phyloP scores from a whole-genome alignment of 2,888 invertebrate genomes.

The Melanotus villosus region DNA sequence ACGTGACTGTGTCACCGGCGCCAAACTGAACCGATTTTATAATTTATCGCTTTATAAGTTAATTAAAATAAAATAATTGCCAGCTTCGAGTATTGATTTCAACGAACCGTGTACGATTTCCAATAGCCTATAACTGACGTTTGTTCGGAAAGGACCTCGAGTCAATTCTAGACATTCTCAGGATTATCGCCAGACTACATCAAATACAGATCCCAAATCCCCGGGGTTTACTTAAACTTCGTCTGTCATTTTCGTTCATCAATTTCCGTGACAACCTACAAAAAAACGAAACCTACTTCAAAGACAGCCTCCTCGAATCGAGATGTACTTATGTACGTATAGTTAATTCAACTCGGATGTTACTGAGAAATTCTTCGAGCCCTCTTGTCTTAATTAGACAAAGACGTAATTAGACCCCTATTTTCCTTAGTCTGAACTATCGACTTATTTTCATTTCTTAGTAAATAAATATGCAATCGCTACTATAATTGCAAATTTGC shows the following conservation, averaged over 20 bases:
- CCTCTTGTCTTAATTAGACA: no score
- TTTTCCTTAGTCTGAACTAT: no score
- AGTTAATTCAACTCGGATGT: constrained; percentile 1
- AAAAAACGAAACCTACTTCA: neutral
- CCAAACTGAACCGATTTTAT: constrained; percentile 11
- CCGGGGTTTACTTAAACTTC: neutral
- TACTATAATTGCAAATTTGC: no score
- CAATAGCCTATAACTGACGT: no score
- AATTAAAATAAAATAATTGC: constrained; percentile 27
- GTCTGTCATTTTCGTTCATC: constrained; percentile 13
- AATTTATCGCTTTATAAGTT: constrained; percentile 33
- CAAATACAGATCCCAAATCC: neutral
- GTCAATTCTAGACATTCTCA: no score
- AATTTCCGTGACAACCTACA: constrained; percentile 6
- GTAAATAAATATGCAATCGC: no score
- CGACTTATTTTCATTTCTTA: no score
- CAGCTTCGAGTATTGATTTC: neutral
- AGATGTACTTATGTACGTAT: neutral
- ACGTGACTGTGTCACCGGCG: constrained; percentile 25
- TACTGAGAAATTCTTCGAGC: no score
- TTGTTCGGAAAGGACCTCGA: no score
- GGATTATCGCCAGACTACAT: neutral
- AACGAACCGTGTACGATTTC: neutral
- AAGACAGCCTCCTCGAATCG: neutral
- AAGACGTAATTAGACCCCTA: no score